These are phyloP conservation scores for Pipistrellus pygmaeus DNA, from an alignment of 2,797 vertebrate species.

Conservation along the genomic window DNA sequence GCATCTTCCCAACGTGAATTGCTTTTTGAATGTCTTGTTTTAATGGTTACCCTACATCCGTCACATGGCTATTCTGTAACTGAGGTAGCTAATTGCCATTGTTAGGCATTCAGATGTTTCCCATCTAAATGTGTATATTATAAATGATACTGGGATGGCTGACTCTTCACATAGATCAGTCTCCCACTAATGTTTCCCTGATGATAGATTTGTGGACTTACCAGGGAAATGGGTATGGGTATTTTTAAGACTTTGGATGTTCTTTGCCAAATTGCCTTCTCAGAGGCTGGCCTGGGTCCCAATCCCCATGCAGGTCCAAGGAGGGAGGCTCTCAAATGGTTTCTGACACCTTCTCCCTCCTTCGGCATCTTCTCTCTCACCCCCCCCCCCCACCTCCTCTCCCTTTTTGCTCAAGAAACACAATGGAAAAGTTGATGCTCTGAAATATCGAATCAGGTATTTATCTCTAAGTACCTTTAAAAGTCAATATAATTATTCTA, in stretches of 20 bases:
- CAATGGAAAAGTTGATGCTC: constrained; percentile 80
- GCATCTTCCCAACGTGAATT: background rate
- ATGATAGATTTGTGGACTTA: background rate
- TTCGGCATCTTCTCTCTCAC: background rate
- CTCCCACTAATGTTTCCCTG: background rate
- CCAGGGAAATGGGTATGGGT: too few species aligned
- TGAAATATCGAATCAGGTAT: constrained; percentile 86
- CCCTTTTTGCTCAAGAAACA: constrained; percentile 62
- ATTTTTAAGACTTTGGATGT: constrained; percentile 21
- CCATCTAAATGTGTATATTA: background rate
- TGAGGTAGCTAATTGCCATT: background rate
- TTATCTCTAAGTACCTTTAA: constrained; percentile 88
- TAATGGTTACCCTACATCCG: background rate
- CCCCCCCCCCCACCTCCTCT: background rate
- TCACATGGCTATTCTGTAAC: background rate
- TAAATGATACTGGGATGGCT: background rate
- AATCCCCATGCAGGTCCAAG: too few species aligned
- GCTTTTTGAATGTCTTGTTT: background rate
- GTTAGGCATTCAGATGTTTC: background rate
- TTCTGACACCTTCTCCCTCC: background rate
- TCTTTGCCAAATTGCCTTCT: background rate
- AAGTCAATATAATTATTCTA: constrained; percentile 89
- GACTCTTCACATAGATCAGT: background rate
- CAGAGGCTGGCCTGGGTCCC: background rate
- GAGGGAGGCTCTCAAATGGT: background rate